Evolutionary conservation across 1,140 invertebrate species (phyloP).

Genomic region (Drosophila orena): DNA sequence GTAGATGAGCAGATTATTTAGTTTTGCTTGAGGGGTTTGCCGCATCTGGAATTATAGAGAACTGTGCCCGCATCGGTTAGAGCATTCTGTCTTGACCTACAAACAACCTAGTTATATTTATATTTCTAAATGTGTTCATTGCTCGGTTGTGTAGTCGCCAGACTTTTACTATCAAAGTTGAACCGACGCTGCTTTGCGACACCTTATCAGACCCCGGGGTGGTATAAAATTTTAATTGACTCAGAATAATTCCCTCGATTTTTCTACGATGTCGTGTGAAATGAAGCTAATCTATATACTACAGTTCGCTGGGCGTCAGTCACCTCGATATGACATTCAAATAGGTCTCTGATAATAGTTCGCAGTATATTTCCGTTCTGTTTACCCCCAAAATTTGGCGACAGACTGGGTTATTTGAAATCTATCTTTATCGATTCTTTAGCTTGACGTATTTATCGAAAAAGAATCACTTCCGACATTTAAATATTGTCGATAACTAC

Average conservation of each 20-base stretch:
- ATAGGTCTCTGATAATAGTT: constrained; percentile 19
- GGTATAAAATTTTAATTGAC: constrained; percentile 52
- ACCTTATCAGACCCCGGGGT: constrained; percentile 40
- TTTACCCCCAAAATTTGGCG: constrained; percentile 9
- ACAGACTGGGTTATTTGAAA: neutral
- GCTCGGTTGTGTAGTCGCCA: constrained; percentile 5
- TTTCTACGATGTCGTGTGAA: constrained; percentile 13
- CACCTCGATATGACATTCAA: constrained; percentile 68
- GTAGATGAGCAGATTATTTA: neutral
- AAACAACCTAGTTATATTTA: constrained; percentile 41
- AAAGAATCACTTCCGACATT: too few relatives aligned
- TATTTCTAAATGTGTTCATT: constrained; percentile 3
- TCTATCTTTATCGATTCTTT: too few relatives aligned
- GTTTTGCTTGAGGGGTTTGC: constrained; percentile 1
- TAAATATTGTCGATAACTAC: too few relatives aligned
- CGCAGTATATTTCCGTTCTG: constrained; percentile 14
- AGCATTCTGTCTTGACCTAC: constrained; percentile 42
- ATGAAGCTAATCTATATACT: constrained; percentile 32
- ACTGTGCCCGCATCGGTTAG: constrained; percentile 20
- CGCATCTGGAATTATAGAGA: constrained; percentile 30
- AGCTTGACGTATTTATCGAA: too few relatives aligned
- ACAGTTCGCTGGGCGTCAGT: constrained; percentile 31
- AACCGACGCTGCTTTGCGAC: constrained; percentile 35
- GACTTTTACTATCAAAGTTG: constrained; percentile 33
- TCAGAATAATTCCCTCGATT: constrained; percentile 11